phyloP scores from a whole-genome alignment of 1,140 invertebrate genomes.

The Drosophila burlai region DNA sequence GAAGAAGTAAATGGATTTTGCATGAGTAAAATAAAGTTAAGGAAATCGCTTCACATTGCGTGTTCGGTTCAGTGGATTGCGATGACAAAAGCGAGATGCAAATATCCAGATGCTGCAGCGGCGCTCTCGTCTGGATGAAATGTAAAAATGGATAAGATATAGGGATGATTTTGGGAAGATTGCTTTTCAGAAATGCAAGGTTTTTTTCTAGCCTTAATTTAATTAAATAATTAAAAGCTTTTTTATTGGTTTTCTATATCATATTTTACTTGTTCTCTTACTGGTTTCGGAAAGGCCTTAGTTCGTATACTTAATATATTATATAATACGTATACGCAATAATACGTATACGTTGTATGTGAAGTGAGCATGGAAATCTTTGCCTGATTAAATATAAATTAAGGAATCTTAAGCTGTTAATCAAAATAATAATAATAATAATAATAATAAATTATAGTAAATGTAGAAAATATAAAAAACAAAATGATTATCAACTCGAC shows the following conservation, averaged over 20 bases:
- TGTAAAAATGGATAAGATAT: not conserved
- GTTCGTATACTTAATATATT: not conserved
- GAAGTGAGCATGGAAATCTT: not conserved
- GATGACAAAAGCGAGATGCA: not conserved
- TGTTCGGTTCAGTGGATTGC: slow-evolving; percentile 27
- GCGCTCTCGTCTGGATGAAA: not conserved
- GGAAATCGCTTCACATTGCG: slow-evolving; percentile 38
- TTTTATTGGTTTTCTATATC: not conserved
- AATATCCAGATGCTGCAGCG: not conserved
- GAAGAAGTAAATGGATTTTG: slow-evolving; percentile 32
- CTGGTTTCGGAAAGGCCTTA: not conserved
- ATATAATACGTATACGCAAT: not conserved
- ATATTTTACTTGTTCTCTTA: not conserved
- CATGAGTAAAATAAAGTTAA: slow-evolving; percentile 39
- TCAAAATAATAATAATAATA: not conserved
- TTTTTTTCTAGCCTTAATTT: not conserved
- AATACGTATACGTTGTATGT: not conserved
- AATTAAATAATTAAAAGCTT: not conserved
- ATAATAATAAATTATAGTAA: not conserved
- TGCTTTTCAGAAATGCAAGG: not conserved
- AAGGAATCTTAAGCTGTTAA: not conserved
- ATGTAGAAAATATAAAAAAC: not conserved
- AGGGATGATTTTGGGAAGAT: too few relatives aligned
- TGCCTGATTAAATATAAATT: not conserved
- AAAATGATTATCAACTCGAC: not conserved